A percentile compares a stretch with the other conserved stretches of the same genome.
phyloP scores from a whole-genome alignment of 2,113 vertebrate genomes.

The Hystrix cristata region DNA sequence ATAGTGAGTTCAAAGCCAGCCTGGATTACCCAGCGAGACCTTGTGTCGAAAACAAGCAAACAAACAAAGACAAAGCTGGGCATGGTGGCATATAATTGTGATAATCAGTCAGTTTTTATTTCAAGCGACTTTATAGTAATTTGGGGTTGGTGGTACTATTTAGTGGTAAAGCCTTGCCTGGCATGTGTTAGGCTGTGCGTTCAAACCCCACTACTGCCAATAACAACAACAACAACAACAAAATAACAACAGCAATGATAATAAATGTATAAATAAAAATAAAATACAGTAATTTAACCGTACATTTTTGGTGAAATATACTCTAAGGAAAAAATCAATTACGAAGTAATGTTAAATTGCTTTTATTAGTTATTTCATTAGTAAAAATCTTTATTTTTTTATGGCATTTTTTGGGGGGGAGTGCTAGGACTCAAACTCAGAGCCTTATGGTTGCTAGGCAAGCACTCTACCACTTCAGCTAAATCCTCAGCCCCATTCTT shows the following conservation, averaged over 20 bases:
- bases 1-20: neutral
- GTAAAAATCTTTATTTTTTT: neutral
- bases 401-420: too few species aligned
- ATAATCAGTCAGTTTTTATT: neutral
- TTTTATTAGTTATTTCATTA: conserved; percentile 36
- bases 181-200: neutral
- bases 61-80: neutral
- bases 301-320: conserved; percentile 40
- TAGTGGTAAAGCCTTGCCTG: neutral
- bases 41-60: neutral
- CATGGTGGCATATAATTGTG: neutral
- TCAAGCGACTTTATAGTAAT: conserved; percentile 13
- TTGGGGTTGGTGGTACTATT: neutral
- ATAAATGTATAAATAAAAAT: neutral
- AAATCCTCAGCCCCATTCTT: too few species aligned
- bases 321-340: neutral
- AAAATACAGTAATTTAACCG: neutral
- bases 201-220: neutral
- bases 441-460: too few species aligned
- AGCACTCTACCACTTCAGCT: too few species aligned
- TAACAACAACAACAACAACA: neutral
- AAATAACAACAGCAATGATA: neutral
- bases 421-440: too few species aligned
- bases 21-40: neutral
- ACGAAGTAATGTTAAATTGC: neutral